phyloP scores from a whole-genome alignment of 2,888 invertebrate genomes.

The Seira sanloemensis region DNA sequence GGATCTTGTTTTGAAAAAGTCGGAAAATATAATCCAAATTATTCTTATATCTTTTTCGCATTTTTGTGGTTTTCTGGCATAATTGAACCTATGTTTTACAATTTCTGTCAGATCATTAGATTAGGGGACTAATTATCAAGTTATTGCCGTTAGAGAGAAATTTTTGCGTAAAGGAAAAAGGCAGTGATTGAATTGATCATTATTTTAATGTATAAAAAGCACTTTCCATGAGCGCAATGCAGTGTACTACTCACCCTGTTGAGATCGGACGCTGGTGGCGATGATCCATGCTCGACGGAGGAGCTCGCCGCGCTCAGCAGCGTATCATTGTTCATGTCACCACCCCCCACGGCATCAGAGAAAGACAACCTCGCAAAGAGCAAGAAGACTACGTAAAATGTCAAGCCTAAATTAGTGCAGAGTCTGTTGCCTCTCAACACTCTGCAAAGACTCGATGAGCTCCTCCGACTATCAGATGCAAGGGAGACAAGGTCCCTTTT shows the following conservation, averaged over 20 bases:
- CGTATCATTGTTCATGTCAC: slow-evolving; percentile 53
- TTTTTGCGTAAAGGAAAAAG: neutral
- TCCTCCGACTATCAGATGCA: neutral
- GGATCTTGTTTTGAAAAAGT: too few relatives aligned
- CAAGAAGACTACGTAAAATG: slow-evolving; percentile 58
- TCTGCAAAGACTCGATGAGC: neutral
- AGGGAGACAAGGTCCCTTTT: too few relatives aligned
- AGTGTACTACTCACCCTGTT: slow-evolving; percentile 41
- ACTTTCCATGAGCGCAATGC: neutral
- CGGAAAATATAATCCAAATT: too few relatives aligned
- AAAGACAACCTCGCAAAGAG: slow-evolving; percentile 50
- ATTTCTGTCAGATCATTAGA: neutral
- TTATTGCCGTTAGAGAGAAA: too few relatives aligned
- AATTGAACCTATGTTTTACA: neutral
- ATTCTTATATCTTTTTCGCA: too few relatives aligned
- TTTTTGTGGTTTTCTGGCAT: neutral
- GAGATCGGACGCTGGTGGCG: slow-evolving; percentile 48
- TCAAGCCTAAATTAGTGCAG: slow-evolving; percentile 53
- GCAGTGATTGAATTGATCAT: neutral
- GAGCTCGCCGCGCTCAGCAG: slow-evolving; percentile 52
- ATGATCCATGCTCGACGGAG: slow-evolving; percentile 41
- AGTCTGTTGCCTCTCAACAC: slow-evolving; percentile 30
- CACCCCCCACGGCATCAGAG: slow-evolving; percentile 42
- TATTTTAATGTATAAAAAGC: neutral
- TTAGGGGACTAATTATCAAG: too few relatives aligned